Evolutionary conservation across 1,140 invertebrate species (phyloP).

Genomic region (Diachasmimorpha longicaudata): DNA sequence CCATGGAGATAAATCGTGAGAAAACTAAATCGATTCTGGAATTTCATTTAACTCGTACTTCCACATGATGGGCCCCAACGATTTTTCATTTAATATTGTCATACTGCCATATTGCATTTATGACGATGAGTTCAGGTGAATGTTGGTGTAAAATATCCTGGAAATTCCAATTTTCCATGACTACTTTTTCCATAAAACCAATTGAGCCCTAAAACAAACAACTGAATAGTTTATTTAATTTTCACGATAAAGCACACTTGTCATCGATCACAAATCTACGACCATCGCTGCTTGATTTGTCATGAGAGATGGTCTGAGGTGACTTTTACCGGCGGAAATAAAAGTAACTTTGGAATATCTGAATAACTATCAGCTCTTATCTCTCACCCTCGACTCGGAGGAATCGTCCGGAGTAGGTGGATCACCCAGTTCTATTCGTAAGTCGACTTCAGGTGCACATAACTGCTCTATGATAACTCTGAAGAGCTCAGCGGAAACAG

Average conservation of each 20-base stretch:
- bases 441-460: background rate
- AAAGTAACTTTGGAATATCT: background rate
- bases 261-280: background rate
- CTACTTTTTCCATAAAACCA: no score
- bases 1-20: background rate
- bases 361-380: background rate
- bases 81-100: background rate
- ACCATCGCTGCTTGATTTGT: background rate
- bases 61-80: background rate
- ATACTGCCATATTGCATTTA: background rate
- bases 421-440: background rate
- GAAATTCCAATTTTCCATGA: no score
- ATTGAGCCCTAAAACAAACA: no score
- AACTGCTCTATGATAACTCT: conserved; percentile 23
- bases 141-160: no score
- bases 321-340: background rate
- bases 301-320: background rate
- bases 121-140: no score
- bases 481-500: background rate
- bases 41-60: background rate
- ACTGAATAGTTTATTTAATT: no score
- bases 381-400: background rate
- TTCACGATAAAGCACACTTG: background rate
- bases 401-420: background rate
- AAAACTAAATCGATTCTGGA: background rate